phyloP scores from a whole-genome alignment of 1,140 invertebrate species.

The Drosophila ambigua region DNA sequence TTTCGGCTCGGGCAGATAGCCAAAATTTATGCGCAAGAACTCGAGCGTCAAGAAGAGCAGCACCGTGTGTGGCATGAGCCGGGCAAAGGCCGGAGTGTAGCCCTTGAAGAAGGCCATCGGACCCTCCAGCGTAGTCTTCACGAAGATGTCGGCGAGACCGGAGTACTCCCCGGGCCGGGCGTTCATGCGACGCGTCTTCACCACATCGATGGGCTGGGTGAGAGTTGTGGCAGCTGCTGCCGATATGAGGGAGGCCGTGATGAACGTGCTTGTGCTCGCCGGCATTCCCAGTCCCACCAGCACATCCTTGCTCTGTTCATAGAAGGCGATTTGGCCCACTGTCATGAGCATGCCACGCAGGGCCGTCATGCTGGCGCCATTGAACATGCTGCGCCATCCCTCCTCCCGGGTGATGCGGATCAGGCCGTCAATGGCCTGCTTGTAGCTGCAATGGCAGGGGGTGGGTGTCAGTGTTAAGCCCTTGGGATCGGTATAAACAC shows the following conservation, averaged over 20 bases:
- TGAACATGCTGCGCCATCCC: conserved; percentile 91
- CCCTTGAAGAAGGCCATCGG: conserved; percentile 98
- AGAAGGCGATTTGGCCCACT: conserved; percentile 97
- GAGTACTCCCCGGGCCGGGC: conserved; percentile 95
- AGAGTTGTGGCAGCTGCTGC: conserved; percentile 96
- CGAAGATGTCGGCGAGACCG: conserved; percentile 89
- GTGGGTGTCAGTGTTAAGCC: conserved; percentile 68
- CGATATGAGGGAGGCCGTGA: conserved; percentile 83
- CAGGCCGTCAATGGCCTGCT: conserved; percentile 97
- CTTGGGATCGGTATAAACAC: conserved; percentile 84
- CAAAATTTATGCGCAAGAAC: conserved; percentile 95
- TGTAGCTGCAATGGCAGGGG: conserved; percentile 97
- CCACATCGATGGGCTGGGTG: conserved; percentile 98
- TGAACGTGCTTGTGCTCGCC: conserved; percentile 47
- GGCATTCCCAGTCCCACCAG: conserved; percentile 32
- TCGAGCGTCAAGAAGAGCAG: conserved; percentile 98
- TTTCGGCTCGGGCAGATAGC: conserved; percentile 80
- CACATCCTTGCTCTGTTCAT: conserved; percentile 89
- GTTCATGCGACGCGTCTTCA: conserved; percentile 99
- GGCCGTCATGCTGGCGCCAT: conserved; percentile 95
- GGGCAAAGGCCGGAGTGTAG: conserved; percentile 97
- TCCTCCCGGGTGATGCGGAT: conserved; percentile 92
- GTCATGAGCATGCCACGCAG: conserved; percentile 96
- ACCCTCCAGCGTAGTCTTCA: conserved; percentile 94
- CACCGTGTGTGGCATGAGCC: conserved; percentile 98